Evolutionary conservation across 2,888 invertebrate species (phyloP), one percentile per base, ranked within the genome.

Genomic region (Orchesella flavescens): DNA sequence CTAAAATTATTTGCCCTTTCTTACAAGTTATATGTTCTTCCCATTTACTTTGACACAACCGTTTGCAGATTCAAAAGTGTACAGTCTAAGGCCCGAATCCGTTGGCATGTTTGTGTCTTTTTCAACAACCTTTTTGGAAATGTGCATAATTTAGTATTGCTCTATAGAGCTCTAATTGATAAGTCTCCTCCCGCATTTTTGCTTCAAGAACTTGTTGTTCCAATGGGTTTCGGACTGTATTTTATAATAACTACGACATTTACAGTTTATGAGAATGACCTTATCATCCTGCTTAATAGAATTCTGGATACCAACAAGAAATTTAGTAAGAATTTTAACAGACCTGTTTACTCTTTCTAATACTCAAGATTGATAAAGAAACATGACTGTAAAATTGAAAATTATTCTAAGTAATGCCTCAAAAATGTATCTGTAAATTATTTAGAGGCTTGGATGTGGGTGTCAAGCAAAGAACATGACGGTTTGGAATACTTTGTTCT

Each of bases 291-390:
- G 17, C 4, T 78, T 0, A 78, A 78, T 17, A n/a, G 69, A 19
- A 17, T 78, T 21, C 44, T 78, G 34, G 34, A 61, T 0, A 71
- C 21, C 4, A 78, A 78, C 21, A 1, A 13, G 3, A 71, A 69
- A 69, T 21, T 78, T 15, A 78, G 78, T 71, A 78, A 21, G 46
- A n/a, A n/a, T n/a, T n/a, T n/a, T n/a, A n/a, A n/a, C n/a, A n/a
- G n/a, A n/a, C n/a, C n/a, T n/a, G n/a, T n/a, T n/a, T n/a, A n/a
- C n/a, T n/a, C n/a, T n/a, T n/a, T n/a, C n/a, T n/a, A n/a, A n/a
- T n/a, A n/a, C n/a, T n/a, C n/a, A n/a, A n/a, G n/a, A n/a, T n/a
- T n/a, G n/a, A n/a, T n/a, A n/a, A n/a, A n/a, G n/a, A n/a, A n/a
- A n/a, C n/a, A n/a, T n/a, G n/a, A n/a, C n/a, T n/a, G n/a, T n/a